Conservation (phyloP, 2,113 vertebrate genomes). For the Hemicordylus capensis region DNA sequence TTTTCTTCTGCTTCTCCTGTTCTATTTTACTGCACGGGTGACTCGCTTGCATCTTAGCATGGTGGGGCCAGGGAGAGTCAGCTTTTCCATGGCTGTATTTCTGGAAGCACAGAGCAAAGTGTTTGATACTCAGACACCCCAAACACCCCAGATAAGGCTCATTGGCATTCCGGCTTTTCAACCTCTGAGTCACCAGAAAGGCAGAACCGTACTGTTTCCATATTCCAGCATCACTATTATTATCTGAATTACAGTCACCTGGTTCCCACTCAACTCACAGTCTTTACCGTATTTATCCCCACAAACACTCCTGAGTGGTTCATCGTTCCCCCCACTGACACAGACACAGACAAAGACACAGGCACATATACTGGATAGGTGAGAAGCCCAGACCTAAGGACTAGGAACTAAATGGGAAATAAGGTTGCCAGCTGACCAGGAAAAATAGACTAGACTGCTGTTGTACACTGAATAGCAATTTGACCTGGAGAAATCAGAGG, state of each 20-base stretch:
- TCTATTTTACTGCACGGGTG: slow-evolving; percentile 20
- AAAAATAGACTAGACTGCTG: background rate
- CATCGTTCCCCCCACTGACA: background rate
- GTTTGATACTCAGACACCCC: slow-evolving; percentile 15
- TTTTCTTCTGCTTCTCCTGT: slow-evolving; percentile 17
- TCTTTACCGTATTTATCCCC: background rate
- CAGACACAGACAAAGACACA: too few relatives aligned
- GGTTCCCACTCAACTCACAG: background rate
- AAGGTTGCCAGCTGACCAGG: background rate
- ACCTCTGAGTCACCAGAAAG: slow-evolving; percentile 19
- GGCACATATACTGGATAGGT: background rate
- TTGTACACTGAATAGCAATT: background rate
- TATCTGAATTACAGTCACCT: background rate
- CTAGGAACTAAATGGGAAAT: background rate
- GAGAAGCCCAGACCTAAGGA: background rate
- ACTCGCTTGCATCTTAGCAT: slow-evolving; percentile 23
- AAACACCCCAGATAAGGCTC: slow-evolving; percentile 11
- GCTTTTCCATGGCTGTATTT: slow-evolving; percentile 33
- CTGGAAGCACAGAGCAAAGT: slow-evolving; percentile 14
- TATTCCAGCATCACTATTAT: background rate
- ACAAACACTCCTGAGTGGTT: background rate
- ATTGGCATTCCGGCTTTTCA: background rate
- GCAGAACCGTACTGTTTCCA: background rate
- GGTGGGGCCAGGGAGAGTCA: background rate
- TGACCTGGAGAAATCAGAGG: background rate